These are phyloP conservation scores for Acholoe squamosa DNA, from an alignment of 2,888 invertebrate species.

Conservation along the genomic window DNA sequence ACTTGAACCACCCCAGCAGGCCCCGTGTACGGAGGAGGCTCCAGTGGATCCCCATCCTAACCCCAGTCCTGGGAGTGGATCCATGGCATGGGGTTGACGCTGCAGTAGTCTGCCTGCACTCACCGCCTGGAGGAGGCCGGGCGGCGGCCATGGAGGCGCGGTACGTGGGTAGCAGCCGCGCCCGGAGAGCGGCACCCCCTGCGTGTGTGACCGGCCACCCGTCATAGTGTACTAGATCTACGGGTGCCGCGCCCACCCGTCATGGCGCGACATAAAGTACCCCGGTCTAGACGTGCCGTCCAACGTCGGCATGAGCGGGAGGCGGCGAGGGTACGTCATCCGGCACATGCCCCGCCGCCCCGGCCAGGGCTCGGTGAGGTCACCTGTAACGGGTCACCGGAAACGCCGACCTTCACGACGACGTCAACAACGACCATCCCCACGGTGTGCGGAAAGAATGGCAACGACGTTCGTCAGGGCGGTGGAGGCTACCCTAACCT, in stretches of 20 bases:
- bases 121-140: too few relatives aligned
- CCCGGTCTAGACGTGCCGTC: background rate
- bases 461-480: background rate
- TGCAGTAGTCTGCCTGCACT: too few relatives aligned
- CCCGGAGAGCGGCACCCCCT: background rate
- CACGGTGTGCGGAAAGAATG: background rate
- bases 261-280: slow-evolving; percentile 33
- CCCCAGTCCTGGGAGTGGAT: too few relatives aligned
- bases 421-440: background rate
- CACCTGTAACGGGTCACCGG: background rate
- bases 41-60: too few relatives aligned
- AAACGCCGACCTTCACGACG: slow-evolving; percentile 31
- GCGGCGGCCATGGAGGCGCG: background rate
- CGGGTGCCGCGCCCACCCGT: background rate
- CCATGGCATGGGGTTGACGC: too few relatives aligned
- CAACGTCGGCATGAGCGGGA: background rate
- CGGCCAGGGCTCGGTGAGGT: background rate
- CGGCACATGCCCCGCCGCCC: background rate
- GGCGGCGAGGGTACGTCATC: background rate
- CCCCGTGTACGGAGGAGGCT: too few relatives aligned
- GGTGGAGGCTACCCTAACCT: background rate
- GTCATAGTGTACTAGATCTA: background rate
- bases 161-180: background rate
- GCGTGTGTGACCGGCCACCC: background rate
- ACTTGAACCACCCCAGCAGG: too few relatives aligned